Percentiles rank a stretch among this genome's conserved stretches.
Evolutionary conservation across 1,140 invertebrate species (phyloP).

Genomic region (Pogonomyrmex barbatus): DNA sequence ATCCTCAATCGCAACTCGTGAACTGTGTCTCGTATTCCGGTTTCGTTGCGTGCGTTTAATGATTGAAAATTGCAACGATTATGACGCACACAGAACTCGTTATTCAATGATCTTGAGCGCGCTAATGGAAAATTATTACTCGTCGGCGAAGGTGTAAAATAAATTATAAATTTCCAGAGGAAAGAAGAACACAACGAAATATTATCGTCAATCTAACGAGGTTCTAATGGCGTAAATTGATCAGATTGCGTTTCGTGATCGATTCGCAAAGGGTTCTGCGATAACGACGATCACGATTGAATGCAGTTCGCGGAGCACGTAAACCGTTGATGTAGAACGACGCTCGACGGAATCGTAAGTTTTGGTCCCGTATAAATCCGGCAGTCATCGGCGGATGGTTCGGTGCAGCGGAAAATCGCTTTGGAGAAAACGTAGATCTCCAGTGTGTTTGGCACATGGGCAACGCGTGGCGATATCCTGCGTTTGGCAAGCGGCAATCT

Average conservation of each 20-base stretch:
- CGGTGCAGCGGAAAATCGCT: slow-evolving; percentile 43
- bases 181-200: neutral
- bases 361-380: slow-evolving; percentile 27
- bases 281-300: slow-evolving; percentile 18
- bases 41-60: neutral
- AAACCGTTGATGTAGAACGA: neutral
- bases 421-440: neutral
- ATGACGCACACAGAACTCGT: neutral
- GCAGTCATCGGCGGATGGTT: neutral
- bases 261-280: neutral
- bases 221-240: slow-evolving; percentile 15
- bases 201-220: neutral
- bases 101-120: slow-evolving; percentile 4
- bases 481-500: slow-evolving; percentile 17
- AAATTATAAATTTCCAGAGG: neutral
- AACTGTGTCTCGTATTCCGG: neutral
- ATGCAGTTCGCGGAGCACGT: slow-evolving; percentile 10
- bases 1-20: neutral
- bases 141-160: neutral
- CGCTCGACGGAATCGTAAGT: slow-evolving; percentile 22
- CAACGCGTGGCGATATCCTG: slow-evolving; percentile 30
- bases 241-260: slow-evolving; percentile 14
- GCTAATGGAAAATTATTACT: neutral
- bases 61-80: slow-evolving; percentile 4
- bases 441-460: slow-evolving; percentile 13